A percentile compares a stretch with the other conserved stretches of the same genome.
phyloP scores from a whole-genome alignment of 2,113 vertebrate genomes.

The Pterophyllum scalare region DNA sequence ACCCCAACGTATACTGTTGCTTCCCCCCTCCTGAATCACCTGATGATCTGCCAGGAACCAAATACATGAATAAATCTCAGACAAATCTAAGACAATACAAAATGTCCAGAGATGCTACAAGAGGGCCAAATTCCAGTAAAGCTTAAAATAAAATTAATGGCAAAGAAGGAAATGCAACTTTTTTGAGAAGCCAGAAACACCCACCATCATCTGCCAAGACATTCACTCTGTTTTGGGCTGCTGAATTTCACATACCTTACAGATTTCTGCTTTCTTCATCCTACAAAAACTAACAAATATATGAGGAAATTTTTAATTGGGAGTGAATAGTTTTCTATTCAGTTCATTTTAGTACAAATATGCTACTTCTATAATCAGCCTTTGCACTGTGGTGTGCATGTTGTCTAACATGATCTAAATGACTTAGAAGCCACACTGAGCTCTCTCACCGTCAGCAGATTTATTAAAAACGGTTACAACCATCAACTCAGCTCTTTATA shows the following conservation, averaged over 20 bases:
- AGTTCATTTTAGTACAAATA: neutral
- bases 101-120: no score
- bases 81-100: no score
- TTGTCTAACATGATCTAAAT: neutral
- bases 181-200: no score
- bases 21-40: neutral
- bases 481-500: neutral
- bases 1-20: no score
- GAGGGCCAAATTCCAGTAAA: no score
- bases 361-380: neutral
- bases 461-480: conserved; percentile 2
- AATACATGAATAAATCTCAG: neutral
- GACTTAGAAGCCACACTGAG: neutral
- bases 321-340: neutral
- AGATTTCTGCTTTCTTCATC: neutral
- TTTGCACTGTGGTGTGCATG: neutral
- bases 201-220: neutral
- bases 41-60: neutral
- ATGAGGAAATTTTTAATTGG: neutral
- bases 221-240: neutral
- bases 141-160: neutral
- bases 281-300: neutral
- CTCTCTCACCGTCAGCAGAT: neutral
- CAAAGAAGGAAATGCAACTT: neutral
- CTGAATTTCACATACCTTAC: neutral